Conservation (phyloP, 2,797 vertebrate genomes). For the Helicolenus hilgendorfi region DNA sequence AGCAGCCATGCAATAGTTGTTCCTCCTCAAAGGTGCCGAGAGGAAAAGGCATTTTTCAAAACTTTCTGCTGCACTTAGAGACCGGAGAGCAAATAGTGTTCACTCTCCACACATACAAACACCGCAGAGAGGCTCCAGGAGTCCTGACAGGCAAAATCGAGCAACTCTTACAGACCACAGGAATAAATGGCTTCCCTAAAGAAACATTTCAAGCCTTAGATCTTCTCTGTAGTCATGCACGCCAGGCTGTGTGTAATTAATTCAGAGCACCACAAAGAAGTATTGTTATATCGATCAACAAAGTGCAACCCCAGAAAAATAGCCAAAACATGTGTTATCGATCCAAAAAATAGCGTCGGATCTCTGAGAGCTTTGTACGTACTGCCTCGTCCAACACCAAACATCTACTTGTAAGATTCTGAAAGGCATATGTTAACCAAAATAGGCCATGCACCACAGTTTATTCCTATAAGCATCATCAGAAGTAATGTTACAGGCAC, state of each 20-base stretch:
- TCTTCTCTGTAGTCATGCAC: conserved; percentile 22
- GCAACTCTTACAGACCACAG: conserved; percentile 21
- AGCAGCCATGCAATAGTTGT: conserved; percentile 27
- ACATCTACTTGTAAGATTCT: too few species aligned
- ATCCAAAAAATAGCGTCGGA: conserved; percentile 52
- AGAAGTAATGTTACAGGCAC: too few species aligned
- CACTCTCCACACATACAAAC: neutral
- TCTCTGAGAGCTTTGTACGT: conserved; percentile 2
- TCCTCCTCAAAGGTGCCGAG: conserved; percentile 18
- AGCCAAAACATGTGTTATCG: conserved; percentile 70
- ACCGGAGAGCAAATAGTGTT: conserved; percentile 4
- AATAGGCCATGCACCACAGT: too few species aligned
- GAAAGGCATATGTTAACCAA: too few species aligned
- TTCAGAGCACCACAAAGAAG: conserved; percentile 37
- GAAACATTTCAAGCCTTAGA: conserved; percentile 36
- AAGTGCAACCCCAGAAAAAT: conserved; percentile 51
- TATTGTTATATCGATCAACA: conserved; percentile 67
- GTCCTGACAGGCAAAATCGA: neutral
- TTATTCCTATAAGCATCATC: too few species aligned
- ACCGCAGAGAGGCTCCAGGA: neutral
- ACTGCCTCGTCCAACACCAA: neutral
- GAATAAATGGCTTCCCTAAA: conserved; percentile 54
- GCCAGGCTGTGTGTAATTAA: conserved; percentile 50
- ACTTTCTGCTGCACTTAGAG: conserved; percentile 31
- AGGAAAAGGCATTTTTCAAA: conserved; percentile 33